Conservation (phyloP, 2,888 invertebrate species). For the Xiphydria camelus region DNA sequence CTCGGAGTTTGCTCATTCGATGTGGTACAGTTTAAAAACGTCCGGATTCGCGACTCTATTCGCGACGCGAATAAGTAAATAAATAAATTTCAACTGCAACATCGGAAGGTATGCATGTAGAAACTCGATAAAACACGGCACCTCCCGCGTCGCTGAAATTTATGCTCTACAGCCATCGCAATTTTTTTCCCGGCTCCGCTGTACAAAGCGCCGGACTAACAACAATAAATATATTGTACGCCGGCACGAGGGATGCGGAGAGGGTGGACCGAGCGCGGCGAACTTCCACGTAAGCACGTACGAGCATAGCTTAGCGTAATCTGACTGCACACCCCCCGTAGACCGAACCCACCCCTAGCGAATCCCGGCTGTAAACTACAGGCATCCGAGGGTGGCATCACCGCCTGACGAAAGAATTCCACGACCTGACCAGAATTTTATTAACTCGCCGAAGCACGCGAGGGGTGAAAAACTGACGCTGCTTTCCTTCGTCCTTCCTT, state of each 20-base stretch:
- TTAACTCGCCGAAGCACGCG: too few relatives aligned
- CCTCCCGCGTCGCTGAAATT: constrained; percentile 39
- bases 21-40: too few relatives aligned
- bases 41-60: too few relatives aligned
- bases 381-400: constrained; percentile 33
- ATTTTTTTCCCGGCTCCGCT: constrained; percentile 37
- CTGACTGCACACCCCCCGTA: constrained; percentile 56
- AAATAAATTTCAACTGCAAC: too few relatives aligned
- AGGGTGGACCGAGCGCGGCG: constrained; percentile 21
- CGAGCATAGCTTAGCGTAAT: constrained; percentile 58
- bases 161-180: constrained; percentile 45
- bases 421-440: constrained; percentile 51
- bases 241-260: constrained; percentile 28
- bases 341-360: constrained; percentile 36
- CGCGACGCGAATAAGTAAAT: too few relatives aligned
- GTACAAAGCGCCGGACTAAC: constrained; percentile 54
- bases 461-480: too few relatives aligned
- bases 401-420: constrained; percentile 53
- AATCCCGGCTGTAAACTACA: constrained; percentile 23
- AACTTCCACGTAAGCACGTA: constrained; percentile 57
- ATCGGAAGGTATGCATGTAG: too few relatives aligned
- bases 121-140: too few relatives aligned
- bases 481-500: background rate
- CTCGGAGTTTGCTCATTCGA: too few relatives aligned
- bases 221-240: constrained; percentile 58